Evolutionary conservation across 1,140 invertebrate genomes (phyloP).

Genomic region (Pachypsylla venusta): DNA sequence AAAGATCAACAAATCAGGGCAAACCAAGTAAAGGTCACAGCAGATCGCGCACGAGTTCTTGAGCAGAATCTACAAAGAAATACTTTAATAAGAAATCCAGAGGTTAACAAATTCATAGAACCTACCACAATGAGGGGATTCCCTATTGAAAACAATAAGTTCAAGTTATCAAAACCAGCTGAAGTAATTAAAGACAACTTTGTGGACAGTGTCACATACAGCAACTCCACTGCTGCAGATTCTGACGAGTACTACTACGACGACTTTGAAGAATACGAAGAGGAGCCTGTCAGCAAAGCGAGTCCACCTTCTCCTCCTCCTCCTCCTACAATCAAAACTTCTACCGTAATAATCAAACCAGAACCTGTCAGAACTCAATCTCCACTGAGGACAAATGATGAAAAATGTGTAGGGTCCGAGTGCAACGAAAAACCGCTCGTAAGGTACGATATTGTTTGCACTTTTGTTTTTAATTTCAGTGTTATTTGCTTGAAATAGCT

Average conservation of each 20-base stretch:
- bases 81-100: neutral
- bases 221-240: neutral
- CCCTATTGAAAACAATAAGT: neutral
- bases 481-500: neutral
- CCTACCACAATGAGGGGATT: slow-evolving; percentile 4
- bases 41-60: neutral
- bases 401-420: slow-evolving; percentile 23
- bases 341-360: neutral
- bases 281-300: neutral
- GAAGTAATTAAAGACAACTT: slow-evolving; percentile 5
- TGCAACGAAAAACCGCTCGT: slow-evolving; percentile 35
- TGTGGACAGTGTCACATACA: slow-evolving; percentile 6
- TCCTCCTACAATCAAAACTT: neutral
- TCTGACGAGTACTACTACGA: slow-evolving; percentile 12
- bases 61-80: slow-evolving; percentile 1
- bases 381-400: neutral
- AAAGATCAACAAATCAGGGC: slow-evolving; percentile 1
- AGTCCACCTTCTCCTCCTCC: neutral
- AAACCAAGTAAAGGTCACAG: neutral
- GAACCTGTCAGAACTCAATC: slow-evolving; percentile 4
- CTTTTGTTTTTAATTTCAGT: slow-evolving; percentile 9
- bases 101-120: neutral
- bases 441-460: slow-evolving; percentile 28
- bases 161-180: slow-evolving; percentile 4
- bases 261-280: slow-evolving; percentile 1